Evolutionary conservation across 1,140 invertebrate species (phyloP).

Genomic region (Zaprionus africanus): DNA sequence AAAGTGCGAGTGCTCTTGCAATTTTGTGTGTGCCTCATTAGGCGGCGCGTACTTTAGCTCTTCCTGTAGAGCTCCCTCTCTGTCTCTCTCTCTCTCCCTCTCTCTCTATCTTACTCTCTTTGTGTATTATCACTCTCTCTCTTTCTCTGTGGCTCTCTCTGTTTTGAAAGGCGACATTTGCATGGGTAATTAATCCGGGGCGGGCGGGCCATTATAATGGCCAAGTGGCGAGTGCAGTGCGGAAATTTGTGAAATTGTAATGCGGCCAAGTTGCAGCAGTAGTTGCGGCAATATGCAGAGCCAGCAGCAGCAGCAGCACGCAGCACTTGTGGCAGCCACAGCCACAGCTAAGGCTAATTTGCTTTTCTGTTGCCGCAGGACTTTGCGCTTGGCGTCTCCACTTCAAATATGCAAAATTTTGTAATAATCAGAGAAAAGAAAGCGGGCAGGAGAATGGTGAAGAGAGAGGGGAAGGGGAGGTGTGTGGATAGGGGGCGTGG

Average conservation of each 20-base stretch:
- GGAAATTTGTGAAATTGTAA: slow-evolving; percentile 74
- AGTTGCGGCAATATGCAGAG: slow-evolving; percentile 66
- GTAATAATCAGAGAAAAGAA: slow-evolving; percentile 65
- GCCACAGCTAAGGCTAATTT: slow-evolving; percentile 69
- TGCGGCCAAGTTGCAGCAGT: slow-evolving; percentile 66
- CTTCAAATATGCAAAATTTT: slow-evolving; percentile 78
- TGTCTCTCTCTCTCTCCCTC: neutral
- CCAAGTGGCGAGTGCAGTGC: slow-evolving; percentile 55
- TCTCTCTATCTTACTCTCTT: neutral
- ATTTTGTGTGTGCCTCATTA: slow-evolving; percentile 4
- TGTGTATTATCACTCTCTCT: neutral
- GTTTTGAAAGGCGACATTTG: slow-evolving; percentile 48
- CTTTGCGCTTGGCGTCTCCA: slow-evolving; percentile 39
- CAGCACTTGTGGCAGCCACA: slow-evolving; percentile 58
- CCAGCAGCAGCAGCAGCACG: slow-evolving; percentile 51
- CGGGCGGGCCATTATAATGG: slow-evolving; percentile 25
- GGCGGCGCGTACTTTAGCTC: slow-evolving; percentile 4
- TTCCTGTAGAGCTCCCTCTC: neutral
- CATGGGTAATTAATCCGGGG: slow-evolving; percentile 76
- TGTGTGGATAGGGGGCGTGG: neutral
- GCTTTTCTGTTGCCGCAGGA: slow-evolving; percentile 29
- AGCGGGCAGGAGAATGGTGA: slow-evolving; percentile 14
- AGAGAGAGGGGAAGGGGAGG: neutral
- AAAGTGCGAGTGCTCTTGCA: neutral
- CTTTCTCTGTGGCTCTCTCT: neutral